phyloP scores from a whole-genome alignment of 2,113 vertebrate genomes.

The Otus sunia region DNA sequence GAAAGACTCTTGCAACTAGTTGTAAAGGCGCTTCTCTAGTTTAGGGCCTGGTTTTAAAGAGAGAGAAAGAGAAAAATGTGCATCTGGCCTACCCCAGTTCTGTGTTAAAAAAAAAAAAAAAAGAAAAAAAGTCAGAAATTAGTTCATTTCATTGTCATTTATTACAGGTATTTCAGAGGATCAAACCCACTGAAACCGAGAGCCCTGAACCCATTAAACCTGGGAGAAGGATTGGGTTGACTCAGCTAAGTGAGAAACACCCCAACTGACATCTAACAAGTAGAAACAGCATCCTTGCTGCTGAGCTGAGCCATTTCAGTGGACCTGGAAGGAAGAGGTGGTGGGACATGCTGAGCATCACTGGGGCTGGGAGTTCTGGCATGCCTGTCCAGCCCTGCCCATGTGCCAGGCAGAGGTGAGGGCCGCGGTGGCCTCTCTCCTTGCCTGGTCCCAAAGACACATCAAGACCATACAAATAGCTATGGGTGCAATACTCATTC shows the following conservation, averaged over 20 bases:
- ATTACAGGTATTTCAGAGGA: neutral
- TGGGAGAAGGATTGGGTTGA: neutral
- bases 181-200: neutral
- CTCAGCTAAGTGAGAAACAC: neutral
- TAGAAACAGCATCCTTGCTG: neutral
- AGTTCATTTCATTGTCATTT: neutral
- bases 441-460: neutral
- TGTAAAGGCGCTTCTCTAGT: neutral
- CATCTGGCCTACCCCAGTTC: neutral
- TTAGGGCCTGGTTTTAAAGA: neutral
- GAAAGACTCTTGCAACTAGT: neutral
- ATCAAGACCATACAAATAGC: accelerated
- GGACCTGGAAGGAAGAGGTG: neutral
- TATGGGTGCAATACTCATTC: accelerated
- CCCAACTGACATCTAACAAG: accelerated
- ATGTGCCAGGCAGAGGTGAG: accelerated
- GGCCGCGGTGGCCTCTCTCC: neutral
- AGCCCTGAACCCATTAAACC: neutral
- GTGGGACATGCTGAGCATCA: neutral
- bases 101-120: neutral
- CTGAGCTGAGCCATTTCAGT: neutral
- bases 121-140: neutral
- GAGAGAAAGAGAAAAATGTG: neutral
- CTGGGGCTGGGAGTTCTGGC: neutral
- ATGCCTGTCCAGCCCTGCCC: neutral